Evolutionary conservation across 2,888 invertebrate species (phyloP).

Genomic region (Drosophila peninsularis): DNA sequence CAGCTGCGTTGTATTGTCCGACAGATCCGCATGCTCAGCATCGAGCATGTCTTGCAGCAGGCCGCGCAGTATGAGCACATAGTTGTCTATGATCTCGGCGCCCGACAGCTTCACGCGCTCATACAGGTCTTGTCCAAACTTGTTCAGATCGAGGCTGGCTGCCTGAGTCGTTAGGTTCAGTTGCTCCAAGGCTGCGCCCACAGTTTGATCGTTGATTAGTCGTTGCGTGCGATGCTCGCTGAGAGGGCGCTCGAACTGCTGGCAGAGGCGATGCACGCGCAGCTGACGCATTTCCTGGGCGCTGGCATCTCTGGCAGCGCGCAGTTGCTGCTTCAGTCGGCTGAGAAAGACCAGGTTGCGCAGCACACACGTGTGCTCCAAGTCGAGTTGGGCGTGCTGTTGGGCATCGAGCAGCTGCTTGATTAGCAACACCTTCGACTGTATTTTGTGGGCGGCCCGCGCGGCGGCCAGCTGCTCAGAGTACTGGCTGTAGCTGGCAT

Average conservation of each 20-base stretch:
- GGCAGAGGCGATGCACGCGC: slow-evolving; percentile 71
- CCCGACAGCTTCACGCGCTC: slow-evolving; percentile 67
- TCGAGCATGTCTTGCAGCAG: slow-evolving; percentile 75
- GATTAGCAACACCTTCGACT: slow-evolving; percentile 72
- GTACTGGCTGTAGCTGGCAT: slow-evolving; percentile 50
- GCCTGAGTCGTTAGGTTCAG: slow-evolving; percentile 37
- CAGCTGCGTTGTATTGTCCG: slow-evolving; percentile 41
- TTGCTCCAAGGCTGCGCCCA: slow-evolving; percentile 45
- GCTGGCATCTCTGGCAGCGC: slow-evolving; percentile 62
- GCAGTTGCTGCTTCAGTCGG: slow-evolving; percentile 62
- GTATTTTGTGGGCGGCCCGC: slow-evolving; percentile 39
- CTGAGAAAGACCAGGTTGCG: slow-evolving; percentile 74
- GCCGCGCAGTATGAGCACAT: slow-evolving; percentile 66
- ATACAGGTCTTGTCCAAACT: slow-evolving; percentile 71
- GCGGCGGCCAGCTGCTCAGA: slow-evolving; percentile 40
- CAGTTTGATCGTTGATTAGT: slow-evolving; percentile 59
- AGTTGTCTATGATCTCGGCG: slow-evolving; percentile 77
- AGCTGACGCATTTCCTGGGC: slow-evolving; percentile 72
- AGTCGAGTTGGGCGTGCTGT: slow-evolving; percentile 24
- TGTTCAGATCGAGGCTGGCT: slow-evolving; percentile 43
- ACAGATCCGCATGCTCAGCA: slow-evolving; percentile 47
- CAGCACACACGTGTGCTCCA: slow-evolving; percentile 56
- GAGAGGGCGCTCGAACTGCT: slow-evolving; percentile 61
- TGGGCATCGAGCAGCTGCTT: slow-evolving; percentile 75
- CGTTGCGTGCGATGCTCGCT: slow-evolving; percentile 6